Conservation (phyloP, 2,888 invertebrate species). For the Melanargia galathea region DNA sequence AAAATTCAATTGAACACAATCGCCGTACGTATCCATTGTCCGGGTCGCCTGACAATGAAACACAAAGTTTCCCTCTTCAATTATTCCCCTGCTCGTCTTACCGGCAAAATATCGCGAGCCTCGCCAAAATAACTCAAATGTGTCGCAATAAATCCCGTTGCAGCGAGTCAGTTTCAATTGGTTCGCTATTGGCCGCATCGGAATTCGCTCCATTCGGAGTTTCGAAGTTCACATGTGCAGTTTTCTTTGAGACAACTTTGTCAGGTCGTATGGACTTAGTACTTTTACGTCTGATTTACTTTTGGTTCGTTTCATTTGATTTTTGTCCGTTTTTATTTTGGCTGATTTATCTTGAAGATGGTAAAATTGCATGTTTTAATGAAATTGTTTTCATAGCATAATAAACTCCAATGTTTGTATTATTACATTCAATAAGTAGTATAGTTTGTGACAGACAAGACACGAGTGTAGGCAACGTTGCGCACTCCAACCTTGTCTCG, state of each 20-base stretch:
- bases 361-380: no score
- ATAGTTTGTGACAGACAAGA: no score
- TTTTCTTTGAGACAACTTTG: slow-evolving; percentile 46
- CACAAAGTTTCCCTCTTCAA: slow-evolving; percentile 29
- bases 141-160: slow-evolving; percentile 49
- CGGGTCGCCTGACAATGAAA: slow-evolving; percentile 17
- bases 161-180: slow-evolving; percentile 49
- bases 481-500: no score
- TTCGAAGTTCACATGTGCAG: slow-evolving; percentile 43
- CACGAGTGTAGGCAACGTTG: no score
- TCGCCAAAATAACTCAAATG: slow-evolving; percentile 48
- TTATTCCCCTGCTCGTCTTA: slow-evolving; percentile 35
- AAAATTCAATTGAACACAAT: slow-evolving; percentile 14
- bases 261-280: slow-evolving; percentile 39
- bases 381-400: no score
- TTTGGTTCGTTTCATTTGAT: slow-evolving; percentile 24
- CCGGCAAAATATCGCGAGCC: slow-evolving; percentile 40
- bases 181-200: slow-evolving; percentile 44
- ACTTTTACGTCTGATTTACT: slow-evolving; percentile 40
- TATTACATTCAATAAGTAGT: no score
- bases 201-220: slow-evolving; percentile 42
- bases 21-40: slow-evolving; percentile 23
- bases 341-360: neutral
- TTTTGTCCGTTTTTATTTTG: neutral
- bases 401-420: neutral